phyloP scores from a whole-genome alignment of 2,888 invertebrate genomes.

The Rhopalosiphum nymphaeae region DNA sequence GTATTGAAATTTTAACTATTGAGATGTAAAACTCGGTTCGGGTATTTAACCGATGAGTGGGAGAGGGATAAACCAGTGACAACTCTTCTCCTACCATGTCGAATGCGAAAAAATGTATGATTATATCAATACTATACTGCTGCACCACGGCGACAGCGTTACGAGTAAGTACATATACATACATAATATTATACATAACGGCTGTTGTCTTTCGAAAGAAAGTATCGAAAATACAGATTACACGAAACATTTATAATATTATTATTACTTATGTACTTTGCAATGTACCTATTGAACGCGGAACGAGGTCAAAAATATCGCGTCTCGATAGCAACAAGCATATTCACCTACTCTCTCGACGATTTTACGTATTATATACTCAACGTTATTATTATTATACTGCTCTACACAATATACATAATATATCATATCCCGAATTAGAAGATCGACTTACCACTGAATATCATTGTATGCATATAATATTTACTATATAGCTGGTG shows the following conservation, averaged over 20 bases:
- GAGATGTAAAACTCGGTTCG: neutral
- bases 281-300: neutral
- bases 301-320: constrained; percentile 13
- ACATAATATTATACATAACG: neutral
- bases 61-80: neutral
- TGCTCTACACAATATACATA: neutral
- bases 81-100: neutral
- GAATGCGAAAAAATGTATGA: neutral
- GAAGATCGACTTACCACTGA: neutral
- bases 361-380: neutral
- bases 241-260: neutral
- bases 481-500: neutral
- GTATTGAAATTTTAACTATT: neutral
- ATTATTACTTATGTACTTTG: neutral
- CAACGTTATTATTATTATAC: neutral
- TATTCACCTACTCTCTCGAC: neutral
- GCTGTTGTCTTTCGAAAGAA: neutral
- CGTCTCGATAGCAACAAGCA: neutral
- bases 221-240: constrained; percentile 25
- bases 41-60: neutral
- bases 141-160: neutral
- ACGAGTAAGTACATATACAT: neutral
- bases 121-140: neutral
- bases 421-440: neutral
- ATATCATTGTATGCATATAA: neutral